phyloP scores from a whole-genome alignment of 2,113 vertebrate species.

The Okapia johnstoni region DNA sequence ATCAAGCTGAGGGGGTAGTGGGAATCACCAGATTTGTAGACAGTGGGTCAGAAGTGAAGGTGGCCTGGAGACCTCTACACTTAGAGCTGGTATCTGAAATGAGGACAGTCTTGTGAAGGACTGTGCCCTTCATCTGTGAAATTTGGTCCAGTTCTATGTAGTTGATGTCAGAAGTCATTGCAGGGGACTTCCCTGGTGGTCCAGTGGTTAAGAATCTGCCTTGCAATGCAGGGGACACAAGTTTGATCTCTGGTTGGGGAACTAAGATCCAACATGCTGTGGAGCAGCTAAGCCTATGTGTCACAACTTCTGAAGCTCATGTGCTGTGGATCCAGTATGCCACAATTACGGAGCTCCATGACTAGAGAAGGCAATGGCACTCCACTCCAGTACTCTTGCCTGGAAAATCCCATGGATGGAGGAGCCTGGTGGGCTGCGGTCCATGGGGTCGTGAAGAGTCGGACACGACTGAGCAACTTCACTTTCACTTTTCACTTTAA shows the following conservation, averaged over 20 bases:
- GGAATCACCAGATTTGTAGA: not conserved
- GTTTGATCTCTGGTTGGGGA: not conserved
- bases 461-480: no score
- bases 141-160: not conserved
- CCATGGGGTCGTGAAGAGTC: no score
- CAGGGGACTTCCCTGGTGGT: not conserved
- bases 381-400: no score
- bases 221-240: not conserved
- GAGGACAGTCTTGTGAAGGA: not conserved
- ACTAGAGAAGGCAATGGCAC: not conserved
- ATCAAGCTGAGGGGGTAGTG: not conserved
- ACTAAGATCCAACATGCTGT: not conserved
- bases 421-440: no score
- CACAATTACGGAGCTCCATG: not conserved
- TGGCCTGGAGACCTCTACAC: not conserved
- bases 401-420: no score
- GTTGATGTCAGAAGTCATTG: not conserved
- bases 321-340: not conserved
- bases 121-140: not conserved
- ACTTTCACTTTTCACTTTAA: no score
- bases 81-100: not conserved
- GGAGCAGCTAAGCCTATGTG: not conserved
- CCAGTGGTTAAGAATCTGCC: not conserved
- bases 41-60: not conserved
- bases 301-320: not conserved